A percentile compares a stretch with the other conserved stretches of the same genome.
Evolutionary conservation across 2,113 vertebrate genomes (phyloP).

Genomic region (Lepisosteus osseus): DNA sequence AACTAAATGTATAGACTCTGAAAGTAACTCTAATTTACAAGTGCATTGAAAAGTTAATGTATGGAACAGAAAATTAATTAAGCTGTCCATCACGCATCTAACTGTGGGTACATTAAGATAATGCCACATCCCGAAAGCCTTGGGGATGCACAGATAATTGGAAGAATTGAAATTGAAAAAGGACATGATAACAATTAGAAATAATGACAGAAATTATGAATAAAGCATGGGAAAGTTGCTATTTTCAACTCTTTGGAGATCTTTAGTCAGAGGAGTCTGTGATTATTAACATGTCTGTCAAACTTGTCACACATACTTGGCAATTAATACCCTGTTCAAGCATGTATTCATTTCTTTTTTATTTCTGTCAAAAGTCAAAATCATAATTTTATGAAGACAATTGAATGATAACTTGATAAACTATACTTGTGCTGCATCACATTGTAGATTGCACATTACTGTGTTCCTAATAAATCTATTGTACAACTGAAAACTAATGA

Average conservation of each 20-base stretch:
- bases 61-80: constrained; percentile 5
- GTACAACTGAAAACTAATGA: no score
- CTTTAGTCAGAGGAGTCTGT: not conserved
- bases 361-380: not conserved
- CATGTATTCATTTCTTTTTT: not conserved
- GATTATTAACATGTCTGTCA: not conserved
- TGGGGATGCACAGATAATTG: not conserved
- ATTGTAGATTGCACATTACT: no score
- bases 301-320: not conserved
- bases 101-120: not conserved
- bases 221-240: not conserved
- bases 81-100: not conserved
- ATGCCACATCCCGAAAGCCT: not conserved
- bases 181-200: constrained; percentile 5
- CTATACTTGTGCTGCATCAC: not conserved
- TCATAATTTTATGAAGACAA: not conserved
- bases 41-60: constrained; percentile 1
- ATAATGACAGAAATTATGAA: constrained; percentile 1
- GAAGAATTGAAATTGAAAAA: not conserved
- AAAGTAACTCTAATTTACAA: not conserved
- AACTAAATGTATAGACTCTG: constrained; percentile 1
- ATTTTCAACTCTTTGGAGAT: not conserved
- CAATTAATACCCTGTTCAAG: not conserved
- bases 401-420: not conserved
- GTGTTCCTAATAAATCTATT: no score